Percentiles rank a stretch among this genome's conserved stretches.
Conservation (phyloP, 2,113 vertebrate species). For the Actinemys pallida region DNA sequence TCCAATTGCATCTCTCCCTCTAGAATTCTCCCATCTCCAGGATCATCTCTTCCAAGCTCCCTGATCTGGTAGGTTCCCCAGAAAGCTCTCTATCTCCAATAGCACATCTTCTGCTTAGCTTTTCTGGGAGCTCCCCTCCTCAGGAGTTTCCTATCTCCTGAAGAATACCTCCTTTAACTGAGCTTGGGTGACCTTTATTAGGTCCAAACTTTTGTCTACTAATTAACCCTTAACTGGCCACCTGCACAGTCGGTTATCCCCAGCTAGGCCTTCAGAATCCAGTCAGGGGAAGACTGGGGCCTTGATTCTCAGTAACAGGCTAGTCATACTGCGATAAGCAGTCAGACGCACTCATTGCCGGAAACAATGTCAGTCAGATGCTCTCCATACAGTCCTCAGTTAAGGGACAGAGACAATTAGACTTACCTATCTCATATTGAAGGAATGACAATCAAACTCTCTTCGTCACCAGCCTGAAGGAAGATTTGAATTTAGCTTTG, state of each 20-base stretch:
- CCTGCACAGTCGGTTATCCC: background rate
- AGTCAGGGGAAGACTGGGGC: background rate
- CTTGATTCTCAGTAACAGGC: background rate
- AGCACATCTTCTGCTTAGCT: background rate
- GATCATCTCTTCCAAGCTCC: background rate
- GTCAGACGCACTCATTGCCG: background rate
- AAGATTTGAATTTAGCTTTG: background rate
- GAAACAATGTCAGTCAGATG: background rate
- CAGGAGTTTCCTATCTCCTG: background rate
- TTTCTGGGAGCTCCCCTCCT: no score
- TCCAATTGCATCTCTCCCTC: background rate
- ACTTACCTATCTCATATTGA: background rate
- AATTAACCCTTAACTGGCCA: background rate
- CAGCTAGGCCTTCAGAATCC: background rate
- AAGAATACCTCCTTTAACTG: background rate
- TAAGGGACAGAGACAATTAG: background rate
- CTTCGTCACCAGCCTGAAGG: background rate
- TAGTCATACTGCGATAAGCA: background rate
- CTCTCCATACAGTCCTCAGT: fast-evolving
- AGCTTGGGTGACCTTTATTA: background rate
- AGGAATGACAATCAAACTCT: background rate
- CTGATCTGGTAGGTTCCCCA: background rate
- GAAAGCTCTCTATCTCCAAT: background rate
- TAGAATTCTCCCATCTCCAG: background rate
- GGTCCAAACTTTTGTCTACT: background rate